Evolutionary conservation across 2,113 vertebrate genomes (phyloP).

Genomic region (Petaurus breviceps): DNA sequence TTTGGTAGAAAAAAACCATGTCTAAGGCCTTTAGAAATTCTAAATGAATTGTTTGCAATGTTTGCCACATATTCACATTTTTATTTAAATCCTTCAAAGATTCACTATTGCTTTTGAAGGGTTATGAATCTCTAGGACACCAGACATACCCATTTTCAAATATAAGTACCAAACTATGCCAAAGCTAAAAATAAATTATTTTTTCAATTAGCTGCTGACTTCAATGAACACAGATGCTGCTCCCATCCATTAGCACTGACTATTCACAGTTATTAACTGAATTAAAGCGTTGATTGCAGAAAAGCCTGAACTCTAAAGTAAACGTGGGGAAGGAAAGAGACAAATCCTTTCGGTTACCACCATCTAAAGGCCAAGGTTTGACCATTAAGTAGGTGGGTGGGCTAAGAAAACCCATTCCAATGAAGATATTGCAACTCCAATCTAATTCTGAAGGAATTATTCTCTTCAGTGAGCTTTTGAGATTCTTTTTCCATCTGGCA

Average conservation of each 20-base stretch:
- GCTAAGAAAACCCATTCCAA: not conserved
- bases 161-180: conserved; percentile 41
- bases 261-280: not conserved
- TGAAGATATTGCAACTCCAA: not conserved
- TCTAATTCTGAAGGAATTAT: no score
- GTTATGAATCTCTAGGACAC: conserved; percentile 11
- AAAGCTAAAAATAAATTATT: conserved; percentile 37
- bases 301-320: conserved; percentile 2
- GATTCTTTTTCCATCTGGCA: no score
- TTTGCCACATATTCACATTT: not conserved
- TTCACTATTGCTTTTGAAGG: not conserved
- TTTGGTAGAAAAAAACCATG: conserved; percentile 41
- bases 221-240: conserved; percentile 29
- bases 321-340: conserved; percentile 25
- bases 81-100: conserved; percentile 20
- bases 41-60: not conserved
- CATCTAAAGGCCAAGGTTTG: not conserved
- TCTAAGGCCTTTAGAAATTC: conserved; percentile 33
- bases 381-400: not conserved
- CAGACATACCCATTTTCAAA: conserved; percentile 25
- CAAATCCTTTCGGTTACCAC: not conserved
- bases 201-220: not conserved
- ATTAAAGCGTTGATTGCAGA: conserved; percentile 29
- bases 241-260: not conserved
- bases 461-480: no score